Conservation (phyloP, 2,113 vertebrate species). For the Anser cygnoides region DNA sequence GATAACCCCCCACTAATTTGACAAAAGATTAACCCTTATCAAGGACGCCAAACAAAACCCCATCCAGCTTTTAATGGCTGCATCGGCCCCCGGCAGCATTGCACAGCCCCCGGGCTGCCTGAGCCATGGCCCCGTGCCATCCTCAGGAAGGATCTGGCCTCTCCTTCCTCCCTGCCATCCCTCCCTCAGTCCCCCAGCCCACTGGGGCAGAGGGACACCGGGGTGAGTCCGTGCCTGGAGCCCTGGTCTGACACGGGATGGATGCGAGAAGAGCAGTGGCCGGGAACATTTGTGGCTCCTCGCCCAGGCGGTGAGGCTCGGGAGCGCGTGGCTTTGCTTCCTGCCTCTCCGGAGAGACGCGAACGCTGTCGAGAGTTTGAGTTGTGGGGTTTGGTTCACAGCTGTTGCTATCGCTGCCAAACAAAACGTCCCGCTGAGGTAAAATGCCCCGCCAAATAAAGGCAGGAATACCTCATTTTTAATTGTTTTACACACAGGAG, state of each 20-base stretch:
- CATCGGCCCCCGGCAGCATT: background rate
- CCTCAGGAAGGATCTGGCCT: accelerated
- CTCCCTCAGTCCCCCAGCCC: background rate
- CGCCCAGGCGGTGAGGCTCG: accelerated
- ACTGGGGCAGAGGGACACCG: background rate
- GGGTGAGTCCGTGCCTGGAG: background rate
- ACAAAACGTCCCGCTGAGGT: background rate
- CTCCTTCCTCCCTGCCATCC: background rate
- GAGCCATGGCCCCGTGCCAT: accelerated
- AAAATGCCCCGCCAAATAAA: background rate
- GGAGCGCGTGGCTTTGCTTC: background rate
- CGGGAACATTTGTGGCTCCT: background rate
- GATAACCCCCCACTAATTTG: background rate
- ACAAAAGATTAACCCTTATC: background rate
- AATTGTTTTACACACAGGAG: background rate
- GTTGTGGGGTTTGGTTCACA: background rate
- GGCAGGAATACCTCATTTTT: background rate
- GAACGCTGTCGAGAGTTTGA: background rate
- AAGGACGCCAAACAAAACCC: background rate
- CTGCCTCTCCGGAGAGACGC: background rate
- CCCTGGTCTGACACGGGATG: background rate
- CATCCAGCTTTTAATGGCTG: background rate
- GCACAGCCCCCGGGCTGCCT: accelerated
- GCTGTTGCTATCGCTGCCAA: background rate
- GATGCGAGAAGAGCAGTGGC: accelerated